phyloP scores from a whole-genome alignment of 2,113 vertebrate genomes.

The Excalfactoria chinensis region DNA sequence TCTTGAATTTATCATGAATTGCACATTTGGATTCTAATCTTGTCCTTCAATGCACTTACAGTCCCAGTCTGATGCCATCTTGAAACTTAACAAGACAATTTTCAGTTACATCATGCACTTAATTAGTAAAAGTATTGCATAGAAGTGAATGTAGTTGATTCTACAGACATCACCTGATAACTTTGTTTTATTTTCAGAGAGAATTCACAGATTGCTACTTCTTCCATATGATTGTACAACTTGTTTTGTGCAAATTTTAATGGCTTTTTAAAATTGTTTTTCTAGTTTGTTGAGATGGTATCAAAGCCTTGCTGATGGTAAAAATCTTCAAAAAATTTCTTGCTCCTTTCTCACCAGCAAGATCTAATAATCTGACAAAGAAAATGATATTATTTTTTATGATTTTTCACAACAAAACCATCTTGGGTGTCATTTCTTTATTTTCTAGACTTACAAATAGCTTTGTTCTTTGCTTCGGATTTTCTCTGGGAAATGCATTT shows the following conservation, averaged over 20 bases:
- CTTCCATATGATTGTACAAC: not conserved
- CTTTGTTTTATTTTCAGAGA: not conserved
- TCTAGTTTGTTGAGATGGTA: not conserved
- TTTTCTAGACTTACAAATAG: not conserved
- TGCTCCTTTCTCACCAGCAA: not conserved
- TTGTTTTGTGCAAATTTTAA: not conserved
- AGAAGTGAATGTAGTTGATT: not conserved
- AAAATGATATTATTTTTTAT: not conserved
- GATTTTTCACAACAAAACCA: not conserved
- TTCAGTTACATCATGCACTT: not conserved
- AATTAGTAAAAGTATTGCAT: not conserved
- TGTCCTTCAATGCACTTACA: not conserved
- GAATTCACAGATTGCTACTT: not conserved
- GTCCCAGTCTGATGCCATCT: not conserved
- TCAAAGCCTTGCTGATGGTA: not conserved
- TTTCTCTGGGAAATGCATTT: not conserved
- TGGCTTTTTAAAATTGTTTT: not conserved
- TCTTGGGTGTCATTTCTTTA: not conserved
- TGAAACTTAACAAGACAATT: not conserved
- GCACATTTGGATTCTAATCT: not conserved
- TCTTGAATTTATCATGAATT: not conserved
- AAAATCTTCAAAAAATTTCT: not conserved
- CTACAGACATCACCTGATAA: not conserved
- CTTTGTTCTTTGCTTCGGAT: not conserved
- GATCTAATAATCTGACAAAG: not conserved